Evolutionary conservation across 1,140 invertebrate genomes (phyloP).

Genomic region (Delia radicum): DNA sequence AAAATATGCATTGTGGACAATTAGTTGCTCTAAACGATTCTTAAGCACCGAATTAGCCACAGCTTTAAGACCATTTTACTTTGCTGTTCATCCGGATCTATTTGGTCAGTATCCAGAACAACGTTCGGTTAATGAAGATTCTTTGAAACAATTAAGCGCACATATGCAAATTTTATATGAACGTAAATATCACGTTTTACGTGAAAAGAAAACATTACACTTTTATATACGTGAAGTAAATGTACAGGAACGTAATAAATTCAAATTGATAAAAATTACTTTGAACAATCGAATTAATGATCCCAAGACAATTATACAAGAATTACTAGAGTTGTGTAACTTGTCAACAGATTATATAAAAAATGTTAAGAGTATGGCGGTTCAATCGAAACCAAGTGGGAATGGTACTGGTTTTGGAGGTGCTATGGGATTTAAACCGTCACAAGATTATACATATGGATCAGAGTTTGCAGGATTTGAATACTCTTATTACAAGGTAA

Average conservation of each 20-base stretch:
- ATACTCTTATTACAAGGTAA: constrained; percentile 34
- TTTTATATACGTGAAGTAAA: constrained; percentile 75
- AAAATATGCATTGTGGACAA: not conserved
- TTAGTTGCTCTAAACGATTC: not conserved
- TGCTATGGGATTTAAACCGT: constrained; percentile 32
- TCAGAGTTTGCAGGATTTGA: constrained; percentile 44
- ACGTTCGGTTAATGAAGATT: constrained; percentile 88
- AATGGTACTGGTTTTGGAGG: not conserved
- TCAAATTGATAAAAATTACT: constrained; percentile 72
- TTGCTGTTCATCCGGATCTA: constrained; percentile 91
- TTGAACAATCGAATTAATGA: constrained; percentile 63
- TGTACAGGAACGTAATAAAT: constrained; percentile 57
- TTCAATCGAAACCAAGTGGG: not conserved
- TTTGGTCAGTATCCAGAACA: constrained; percentile 89
- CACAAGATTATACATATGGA: constrained; percentile 42
- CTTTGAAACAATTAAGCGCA: constrained; percentile 82
- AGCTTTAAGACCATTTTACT: constrained; percentile 90
- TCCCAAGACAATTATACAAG: constrained; percentile 72
- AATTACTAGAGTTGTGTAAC: constrained; percentile 77
- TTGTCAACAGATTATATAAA: constrained; percentile 82
- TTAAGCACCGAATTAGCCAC: constrained; percentile 72
- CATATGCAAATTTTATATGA: constrained; percentile 64
- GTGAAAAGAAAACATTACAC: constrained; percentile 58
- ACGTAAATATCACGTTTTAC: constrained; percentile 59
- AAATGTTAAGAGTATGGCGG: constrained; percentile 54